phyloP scores from a whole-genome alignment of 2,113 vertebrate genomes.

The Monarcha castaneiventris region DNA sequence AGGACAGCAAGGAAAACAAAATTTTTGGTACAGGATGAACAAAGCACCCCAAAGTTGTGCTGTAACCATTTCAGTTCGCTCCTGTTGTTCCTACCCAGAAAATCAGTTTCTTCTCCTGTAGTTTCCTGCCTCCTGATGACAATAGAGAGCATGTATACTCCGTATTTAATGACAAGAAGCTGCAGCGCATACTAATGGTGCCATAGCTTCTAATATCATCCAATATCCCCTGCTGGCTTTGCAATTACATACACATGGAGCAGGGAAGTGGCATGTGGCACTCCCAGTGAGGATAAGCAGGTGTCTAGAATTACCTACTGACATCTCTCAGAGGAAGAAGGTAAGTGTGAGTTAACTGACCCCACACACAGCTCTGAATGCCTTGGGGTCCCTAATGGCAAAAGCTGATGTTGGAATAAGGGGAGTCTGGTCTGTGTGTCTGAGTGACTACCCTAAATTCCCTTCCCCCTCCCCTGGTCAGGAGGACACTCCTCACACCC shows the following conservation, averaged over 20 bases:
- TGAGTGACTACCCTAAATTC: background rate
- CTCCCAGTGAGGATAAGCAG: conserved; percentile 58
- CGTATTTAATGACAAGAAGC: conserved; percentile 24
- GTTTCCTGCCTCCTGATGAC: conserved; percentile 30
- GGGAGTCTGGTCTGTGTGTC: background rate
- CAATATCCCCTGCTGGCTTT: conserved; percentile 63
- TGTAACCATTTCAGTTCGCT: background rate
- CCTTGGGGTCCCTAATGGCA: background rate
- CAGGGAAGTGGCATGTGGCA: conserved; percentile 59
- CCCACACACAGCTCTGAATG: conserved; percentile 1
- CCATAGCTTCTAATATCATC: conserved; percentile 61
- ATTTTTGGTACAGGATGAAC: background rate
- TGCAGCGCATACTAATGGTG: conserved; percentile 55
- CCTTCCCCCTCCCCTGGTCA: background rate
- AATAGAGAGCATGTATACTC: conserved; percentile 2
- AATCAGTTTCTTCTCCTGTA: background rate
- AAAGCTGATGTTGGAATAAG: background rate
- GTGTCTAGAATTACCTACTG: conserved; percentile 65
- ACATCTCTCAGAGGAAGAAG: conserved; percentile 46
- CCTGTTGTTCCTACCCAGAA: background rate
- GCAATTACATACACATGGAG: conserved; percentile 57
- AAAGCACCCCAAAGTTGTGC: background rate
- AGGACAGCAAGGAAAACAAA: background rate
- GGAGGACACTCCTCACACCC: background rate
- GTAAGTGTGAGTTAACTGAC: conserved; percentile 48